Percentiles rank a stretch among this genome's conserved stretches.
These are phyloP conservation scores for Lepus timidus DNA, from an alignment of 2,113 vertebrate genomes.

Conservation along the genomic window DNA sequence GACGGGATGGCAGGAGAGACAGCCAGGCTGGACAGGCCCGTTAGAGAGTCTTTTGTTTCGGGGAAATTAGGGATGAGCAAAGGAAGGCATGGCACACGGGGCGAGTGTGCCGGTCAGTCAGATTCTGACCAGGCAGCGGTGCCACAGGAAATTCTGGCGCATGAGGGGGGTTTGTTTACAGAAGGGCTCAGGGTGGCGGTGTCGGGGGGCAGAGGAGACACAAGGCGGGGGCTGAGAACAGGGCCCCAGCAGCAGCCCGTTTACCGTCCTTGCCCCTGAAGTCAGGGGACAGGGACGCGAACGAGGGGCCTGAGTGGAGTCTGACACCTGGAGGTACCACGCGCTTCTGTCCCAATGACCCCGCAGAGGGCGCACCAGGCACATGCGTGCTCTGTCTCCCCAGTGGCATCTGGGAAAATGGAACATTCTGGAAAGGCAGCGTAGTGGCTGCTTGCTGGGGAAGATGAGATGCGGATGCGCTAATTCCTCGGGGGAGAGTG, in stretches of 20 bases:
- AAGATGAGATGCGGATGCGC: background rate
- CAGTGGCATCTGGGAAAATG: background rate
- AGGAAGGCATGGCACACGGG: background rate
- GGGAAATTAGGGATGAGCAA: background rate
- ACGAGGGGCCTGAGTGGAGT: no score
- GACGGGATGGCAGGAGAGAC: background rate
- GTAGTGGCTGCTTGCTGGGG: background rate
- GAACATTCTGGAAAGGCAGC: background rate
- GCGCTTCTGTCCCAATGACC: background rate
- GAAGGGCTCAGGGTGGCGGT: no score
- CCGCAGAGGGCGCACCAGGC: background rate
- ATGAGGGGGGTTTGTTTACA: background rate
- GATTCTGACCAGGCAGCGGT: background rate
- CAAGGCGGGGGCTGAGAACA: rapidly evolving
- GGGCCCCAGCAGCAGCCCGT: background rate
- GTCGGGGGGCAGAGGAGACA: background rate
- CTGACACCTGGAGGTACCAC: background rate
- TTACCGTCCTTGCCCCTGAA: rapidly evolving
- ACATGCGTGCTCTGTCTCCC: rapidly evolving
- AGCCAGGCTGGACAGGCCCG: background rate
- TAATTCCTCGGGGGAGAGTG: slow-evolving; percentile 20
- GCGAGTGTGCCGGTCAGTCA: background rate
- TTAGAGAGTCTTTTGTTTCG: background rate
- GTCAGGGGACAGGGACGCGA: rapidly evolving
- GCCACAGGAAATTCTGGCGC: rapidly evolving